phyloP scores from a whole-genome alignment of 1,140 invertebrate species.

The Microplitis mediator region DNA sequence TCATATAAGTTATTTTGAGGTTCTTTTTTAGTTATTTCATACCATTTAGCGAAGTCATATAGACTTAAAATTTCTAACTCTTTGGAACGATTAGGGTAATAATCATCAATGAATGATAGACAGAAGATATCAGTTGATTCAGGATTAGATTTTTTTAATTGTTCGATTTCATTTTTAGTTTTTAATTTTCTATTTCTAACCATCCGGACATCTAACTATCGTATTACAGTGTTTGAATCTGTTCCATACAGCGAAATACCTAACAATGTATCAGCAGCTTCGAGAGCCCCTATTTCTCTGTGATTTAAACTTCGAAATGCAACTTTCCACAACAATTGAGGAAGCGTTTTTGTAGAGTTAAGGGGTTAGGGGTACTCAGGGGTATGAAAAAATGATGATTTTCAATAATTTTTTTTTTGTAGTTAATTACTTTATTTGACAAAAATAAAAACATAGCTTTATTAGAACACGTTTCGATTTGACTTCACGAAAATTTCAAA shows the following conservation, averaged over 20 bases:
- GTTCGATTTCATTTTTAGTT: background rate
- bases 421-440: no score
- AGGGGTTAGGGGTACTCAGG: slow-evolving; percentile 32
- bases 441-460: no score
- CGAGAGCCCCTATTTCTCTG: background rate
- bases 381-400: no score
- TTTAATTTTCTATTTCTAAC: background rate
- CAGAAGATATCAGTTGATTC: slow-evolving; percentile 3
- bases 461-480: no score
- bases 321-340: slow-evolving; percentile 15
- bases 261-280: background rate
- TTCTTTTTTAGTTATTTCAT: background rate
- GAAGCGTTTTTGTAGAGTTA: slow-evolving; percentile 30
- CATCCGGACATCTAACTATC: background rate
- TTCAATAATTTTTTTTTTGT: no score
- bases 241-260: background rate
- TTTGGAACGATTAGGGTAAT: background rate
- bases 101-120: background rate
- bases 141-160: background rate
- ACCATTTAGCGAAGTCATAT: background rate
- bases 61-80: background rate
- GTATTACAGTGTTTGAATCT: background rate
- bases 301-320: slow-evolving; percentile 22
- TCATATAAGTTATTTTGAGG: background rate
- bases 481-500: no score